phyloP scores from a whole-genome alignment of 2,888 invertebrate species.

The Ormia ochracea region DNA sequence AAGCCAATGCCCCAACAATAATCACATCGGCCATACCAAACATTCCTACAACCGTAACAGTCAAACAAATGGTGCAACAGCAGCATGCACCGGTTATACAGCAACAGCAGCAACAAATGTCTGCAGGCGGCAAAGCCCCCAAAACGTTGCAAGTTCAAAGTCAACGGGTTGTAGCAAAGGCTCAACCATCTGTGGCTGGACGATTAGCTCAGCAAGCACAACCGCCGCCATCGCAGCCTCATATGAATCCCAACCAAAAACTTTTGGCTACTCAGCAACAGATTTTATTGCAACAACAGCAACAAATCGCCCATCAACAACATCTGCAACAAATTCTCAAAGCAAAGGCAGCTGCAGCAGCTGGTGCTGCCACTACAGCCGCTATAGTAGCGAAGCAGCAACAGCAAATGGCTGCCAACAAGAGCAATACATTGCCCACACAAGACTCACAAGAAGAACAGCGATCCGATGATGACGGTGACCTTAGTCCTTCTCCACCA shows the following conservation, averaged over 20 bases:
- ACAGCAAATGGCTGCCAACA: slow-evolving; percentile 70
- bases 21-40: slow-evolving; percentile 67
- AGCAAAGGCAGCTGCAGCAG: slow-evolving; percentile 72
- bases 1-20: slow-evolving; percentile 39
- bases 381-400: slow-evolving; percentile 73
- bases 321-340: slow-evolving; percentile 74
- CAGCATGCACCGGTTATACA: slow-evolving; percentile 72
- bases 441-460: slow-evolving; percentile 74
- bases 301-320: slow-evolving; percentile 72
- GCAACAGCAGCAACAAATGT: slow-evolving; percentile 74
- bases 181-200: slow-evolving; percentile 65
- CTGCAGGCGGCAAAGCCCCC: slow-evolving; percentile 58
- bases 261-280: slow-evolving; percentile 72
- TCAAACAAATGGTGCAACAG: slow-evolving; percentile 73
- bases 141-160: slow-evolving; percentile 63
- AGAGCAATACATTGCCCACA: slow-evolving; percentile 38
- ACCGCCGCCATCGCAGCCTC: slow-evolving; percentile 67
- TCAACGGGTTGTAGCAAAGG: slow-evolving; percentile 60
- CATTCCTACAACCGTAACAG: slow-evolving; percentile 71
- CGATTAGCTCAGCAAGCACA: slow-evolving; percentile 69
- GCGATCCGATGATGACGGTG: slow-evolving; percentile 76
- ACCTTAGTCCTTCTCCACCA: slow-evolving; percentile 77
- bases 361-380: slow-evolving; percentile 69
- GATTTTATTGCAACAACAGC: slow-evolving; percentile 71
- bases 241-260: slow-evolving; percentile 73